Evolutionary conservation across 2,797 vertebrate genomes (phyloP).

Genomic region (Oreochromis mossambicus): DNA sequence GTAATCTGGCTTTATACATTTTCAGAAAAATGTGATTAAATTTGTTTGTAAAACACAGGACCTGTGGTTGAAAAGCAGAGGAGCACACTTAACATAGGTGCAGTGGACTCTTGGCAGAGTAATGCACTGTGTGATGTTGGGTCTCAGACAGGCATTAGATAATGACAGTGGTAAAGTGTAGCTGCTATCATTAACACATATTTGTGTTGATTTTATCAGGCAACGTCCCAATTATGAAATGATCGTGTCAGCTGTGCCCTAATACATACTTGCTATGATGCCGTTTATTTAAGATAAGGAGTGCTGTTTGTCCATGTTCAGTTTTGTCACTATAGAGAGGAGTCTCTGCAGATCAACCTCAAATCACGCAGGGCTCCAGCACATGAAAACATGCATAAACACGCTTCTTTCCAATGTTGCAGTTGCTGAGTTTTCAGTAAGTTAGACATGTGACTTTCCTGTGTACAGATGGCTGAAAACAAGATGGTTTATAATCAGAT

Average conservation of each 20-base stretch:
- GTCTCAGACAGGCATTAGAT: background rate
- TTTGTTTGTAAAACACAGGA: background rate
- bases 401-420: background rate
- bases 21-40: background rate
- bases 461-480: background rate
- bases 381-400: background rate
- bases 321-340: background rate
- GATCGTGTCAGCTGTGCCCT: background rate
- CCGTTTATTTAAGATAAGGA: background rate
- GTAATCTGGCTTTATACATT: background rate
- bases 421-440: background rate
- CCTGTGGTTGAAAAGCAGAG: background rate
- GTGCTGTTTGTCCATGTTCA: background rate
- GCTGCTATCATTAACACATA: background rate
- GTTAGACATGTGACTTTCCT: background rate
- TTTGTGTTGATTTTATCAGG: background rate
- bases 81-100: background rate
- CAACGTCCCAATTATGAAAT: background rate
- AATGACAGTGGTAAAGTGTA: background rate
- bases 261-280: background rate
- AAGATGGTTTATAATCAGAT: background rate
- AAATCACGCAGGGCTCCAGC: background rate
- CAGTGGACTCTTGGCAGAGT: background rate
- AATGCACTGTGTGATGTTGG: background rate
- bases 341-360: background rate